Conservation (phyloP, 2,888 invertebrate genomes). For the Carpatolechia fugitivella region DNA sequence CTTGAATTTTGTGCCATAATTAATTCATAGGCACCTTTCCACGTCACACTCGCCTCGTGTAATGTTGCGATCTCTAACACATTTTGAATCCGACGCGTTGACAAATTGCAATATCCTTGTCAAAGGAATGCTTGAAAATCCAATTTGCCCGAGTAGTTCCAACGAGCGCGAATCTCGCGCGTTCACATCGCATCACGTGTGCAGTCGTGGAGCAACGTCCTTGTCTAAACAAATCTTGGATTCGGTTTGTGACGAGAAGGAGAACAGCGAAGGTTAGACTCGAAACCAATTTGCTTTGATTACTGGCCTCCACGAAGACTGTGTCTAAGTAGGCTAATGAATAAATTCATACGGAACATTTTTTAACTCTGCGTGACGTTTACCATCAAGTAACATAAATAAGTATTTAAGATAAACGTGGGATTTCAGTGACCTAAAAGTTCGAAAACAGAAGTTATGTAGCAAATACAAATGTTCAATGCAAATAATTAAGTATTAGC, state of each 20-base stretch:
- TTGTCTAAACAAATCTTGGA: neutral
- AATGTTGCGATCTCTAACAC: constrained; percentile 33
- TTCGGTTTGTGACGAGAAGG: neutral
- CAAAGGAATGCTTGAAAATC: constrained; percentile 37
- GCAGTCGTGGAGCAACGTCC: constrained; percentile 2
- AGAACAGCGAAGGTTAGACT: neutral
- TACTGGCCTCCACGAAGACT: neutral
- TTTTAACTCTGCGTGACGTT: too few species aligned
- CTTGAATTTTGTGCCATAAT: neutral
- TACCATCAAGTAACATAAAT: too few species aligned
- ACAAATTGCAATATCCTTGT: constrained; percentile 44
- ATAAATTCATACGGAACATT: too few species aligned
- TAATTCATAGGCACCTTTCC: neutral
- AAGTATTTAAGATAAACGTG: too few species aligned
- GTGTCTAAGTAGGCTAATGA: neutral
- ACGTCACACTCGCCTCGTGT: constrained; percentile 25
- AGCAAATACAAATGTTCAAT: constrained; percentile 9
- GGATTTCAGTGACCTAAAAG: constrained; percentile 15
- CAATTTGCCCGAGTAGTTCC: constrained; percentile 45
- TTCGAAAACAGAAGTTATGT: constrained; percentile 17
- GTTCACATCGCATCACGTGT: neutral
- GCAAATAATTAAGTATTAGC: constrained; percentile 42
- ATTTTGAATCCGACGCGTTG: constrained; percentile 37
- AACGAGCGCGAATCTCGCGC: neutral
- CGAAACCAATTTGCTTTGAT: constrained; percentile 4